Conservation (phyloP, 2,797 vertebrate genomes). For the Momotus momota region DNA sequence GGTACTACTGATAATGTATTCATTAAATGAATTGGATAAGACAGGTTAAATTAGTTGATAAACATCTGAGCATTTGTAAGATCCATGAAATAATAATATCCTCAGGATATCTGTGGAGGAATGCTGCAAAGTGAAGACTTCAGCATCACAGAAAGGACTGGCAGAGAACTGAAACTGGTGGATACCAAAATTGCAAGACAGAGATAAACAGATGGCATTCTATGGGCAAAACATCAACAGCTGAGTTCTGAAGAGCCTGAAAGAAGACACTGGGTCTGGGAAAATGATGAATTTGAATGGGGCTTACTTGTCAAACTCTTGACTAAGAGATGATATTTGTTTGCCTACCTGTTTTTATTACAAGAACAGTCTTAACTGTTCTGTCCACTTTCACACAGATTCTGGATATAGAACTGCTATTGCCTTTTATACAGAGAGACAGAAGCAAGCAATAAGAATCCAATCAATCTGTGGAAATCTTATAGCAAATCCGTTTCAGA, state of each 20-base stretch:
- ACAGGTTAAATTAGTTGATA: background rate
- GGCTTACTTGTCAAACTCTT: background rate
- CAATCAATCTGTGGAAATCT: background rate
- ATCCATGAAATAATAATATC: background rate
- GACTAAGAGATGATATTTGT: background rate
- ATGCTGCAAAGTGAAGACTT: background rate
- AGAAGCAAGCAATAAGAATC: background rate
- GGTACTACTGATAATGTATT: background rate
- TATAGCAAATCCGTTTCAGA: background rate
- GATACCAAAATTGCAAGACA: background rate
- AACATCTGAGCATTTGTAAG: background rate
- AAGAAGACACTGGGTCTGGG: background rate
- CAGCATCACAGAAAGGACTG: background rate
- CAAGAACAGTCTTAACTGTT: background rate
- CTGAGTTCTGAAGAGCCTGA: background rate
- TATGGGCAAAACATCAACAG: rapidly evolving
- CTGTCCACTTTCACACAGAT: background rate
- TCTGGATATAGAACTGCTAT: background rate
- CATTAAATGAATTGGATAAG: background rate
- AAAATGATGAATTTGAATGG: background rate
- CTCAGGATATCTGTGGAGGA: background rate
- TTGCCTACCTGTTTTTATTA: background rate
- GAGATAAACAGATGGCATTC: background rate
- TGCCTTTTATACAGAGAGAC: background rate
- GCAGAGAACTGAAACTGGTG: background rate